These are phyloP conservation scores for Sphaerophoria rueppellii DNA, from an alignment of 2,888 invertebrate genomes.

Conservation along the genomic window DNA sequence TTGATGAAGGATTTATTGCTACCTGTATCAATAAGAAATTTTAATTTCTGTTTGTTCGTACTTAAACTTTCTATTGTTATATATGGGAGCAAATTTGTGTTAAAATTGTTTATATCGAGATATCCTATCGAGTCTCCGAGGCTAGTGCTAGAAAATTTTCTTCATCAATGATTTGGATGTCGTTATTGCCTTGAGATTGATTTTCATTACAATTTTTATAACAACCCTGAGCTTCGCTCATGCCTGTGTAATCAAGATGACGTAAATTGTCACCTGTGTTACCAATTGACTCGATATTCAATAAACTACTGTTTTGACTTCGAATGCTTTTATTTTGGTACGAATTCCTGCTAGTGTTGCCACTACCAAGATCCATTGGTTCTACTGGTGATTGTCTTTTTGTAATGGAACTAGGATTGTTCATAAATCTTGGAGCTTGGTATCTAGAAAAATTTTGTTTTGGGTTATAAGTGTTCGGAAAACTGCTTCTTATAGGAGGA, in stretches of 20 bases:
- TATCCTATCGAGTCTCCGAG: slow-evolving; percentile 32
- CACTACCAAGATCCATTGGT: not conserved
- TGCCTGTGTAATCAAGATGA: no score
- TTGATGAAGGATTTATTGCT: no score
- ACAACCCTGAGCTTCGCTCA: not conserved
- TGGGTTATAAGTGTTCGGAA: no score
- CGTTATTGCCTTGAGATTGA: not conserved
- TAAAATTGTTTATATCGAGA: slow-evolving; percentile 50
- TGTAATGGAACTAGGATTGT: not conserved
- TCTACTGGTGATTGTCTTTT: not conserved
- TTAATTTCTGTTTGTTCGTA: slow-evolving; percentile 4
- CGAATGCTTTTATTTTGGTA: no score
- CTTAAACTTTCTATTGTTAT: slow-evolving; percentile 22
- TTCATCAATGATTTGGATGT: slow-evolving; percentile 25
- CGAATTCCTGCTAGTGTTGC: not conserved
- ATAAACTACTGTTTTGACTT: not conserved
- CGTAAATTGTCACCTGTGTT: no score
- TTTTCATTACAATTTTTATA: not conserved
- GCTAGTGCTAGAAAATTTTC: slow-evolving; percentile 31
- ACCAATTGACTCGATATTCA: no score
- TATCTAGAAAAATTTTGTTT: not conserved
- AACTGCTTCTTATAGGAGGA: no score
- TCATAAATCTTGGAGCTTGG: not conserved
- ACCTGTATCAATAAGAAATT: slow-evolving; percentile 14
- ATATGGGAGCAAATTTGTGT: slow-evolving; percentile 43